Conservation (phyloP, 2,797 vertebrate genomes). For the Chrysocyon brachyurus region DNA sequence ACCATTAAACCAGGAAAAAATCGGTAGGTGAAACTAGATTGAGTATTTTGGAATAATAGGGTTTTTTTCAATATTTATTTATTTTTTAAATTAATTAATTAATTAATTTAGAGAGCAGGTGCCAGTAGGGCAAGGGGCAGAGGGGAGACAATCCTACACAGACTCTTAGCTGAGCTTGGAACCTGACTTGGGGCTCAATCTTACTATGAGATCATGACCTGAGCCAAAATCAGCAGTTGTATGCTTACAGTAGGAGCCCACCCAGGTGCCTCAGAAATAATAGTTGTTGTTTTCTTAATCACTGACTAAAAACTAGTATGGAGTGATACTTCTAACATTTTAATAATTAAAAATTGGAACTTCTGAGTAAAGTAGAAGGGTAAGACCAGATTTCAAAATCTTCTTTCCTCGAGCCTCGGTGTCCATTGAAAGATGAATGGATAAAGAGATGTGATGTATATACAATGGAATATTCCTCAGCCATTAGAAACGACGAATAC, state of each 20-base stretch:
- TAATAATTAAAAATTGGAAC: background rate
- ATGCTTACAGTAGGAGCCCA: background rate
- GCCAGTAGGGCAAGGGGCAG: background rate
- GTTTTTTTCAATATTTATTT: background rate
- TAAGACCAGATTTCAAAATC: background rate
- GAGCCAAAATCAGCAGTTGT: background rate
- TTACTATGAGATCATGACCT: background rate
- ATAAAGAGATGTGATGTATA: no score
- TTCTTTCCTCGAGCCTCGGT: background rate
- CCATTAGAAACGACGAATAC: no score
- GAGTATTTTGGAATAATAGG: conserved; percentile 6
- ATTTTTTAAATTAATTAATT: background rate
- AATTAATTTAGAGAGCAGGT: background rate
- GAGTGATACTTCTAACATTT: background rate
- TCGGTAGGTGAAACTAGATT: background rate
- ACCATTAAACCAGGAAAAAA: background rate
- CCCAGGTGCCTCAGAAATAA: background rate
- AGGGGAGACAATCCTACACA: background rate
- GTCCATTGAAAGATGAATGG: no score
- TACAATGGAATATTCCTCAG: no score
- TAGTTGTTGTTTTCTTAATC: background rate
- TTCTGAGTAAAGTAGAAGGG: background rate
- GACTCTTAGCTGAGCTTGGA: background rate
- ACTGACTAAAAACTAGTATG: background rate
- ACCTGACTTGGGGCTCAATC: background rate